phyloP scores from a whole-genome alignment of 1,140 invertebrate species.

The Meloidogyne floridensis region DNA sequence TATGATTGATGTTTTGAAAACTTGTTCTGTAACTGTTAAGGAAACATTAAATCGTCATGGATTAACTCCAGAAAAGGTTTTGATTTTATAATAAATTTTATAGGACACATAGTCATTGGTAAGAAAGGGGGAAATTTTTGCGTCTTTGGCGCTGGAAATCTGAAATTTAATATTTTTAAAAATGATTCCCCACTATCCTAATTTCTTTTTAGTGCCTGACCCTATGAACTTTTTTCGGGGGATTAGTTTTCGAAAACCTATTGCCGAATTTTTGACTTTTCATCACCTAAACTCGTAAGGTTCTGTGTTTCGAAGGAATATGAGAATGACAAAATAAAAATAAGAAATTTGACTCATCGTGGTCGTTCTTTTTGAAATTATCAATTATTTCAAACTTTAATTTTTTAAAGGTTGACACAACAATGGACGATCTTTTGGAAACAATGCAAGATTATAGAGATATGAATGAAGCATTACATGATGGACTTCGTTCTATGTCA shows the following conservation, averaged over 20 bases:
- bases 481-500: slow-evolving; percentile 38
- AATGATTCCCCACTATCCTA: no score
- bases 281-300: neutral
- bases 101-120: no score
- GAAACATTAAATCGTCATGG: slow-evolving; percentile 54
- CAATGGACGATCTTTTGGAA: slow-evolving; percentile 57
- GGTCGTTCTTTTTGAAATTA: neutral
- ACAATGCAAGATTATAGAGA: slow-evolving; percentile 58
- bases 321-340: no score
- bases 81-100: neutral
- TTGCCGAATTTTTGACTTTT: neutral
- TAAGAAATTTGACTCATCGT: no score
- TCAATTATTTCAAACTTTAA: neutral
- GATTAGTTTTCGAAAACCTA: no score
- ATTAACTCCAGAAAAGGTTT: slow-evolving; percentile 57
- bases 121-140: no score
- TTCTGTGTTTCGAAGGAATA: no score
- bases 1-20: slow-evolving; percentile 57
- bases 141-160: no score
- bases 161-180: no score
- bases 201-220: no score
- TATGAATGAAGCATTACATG: slow-evolving; percentile 55
- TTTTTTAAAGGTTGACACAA: slow-evolving; percentile 51
- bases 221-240: no score
- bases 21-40: slow-evolving; percentile 59